These are phyloP conservation scores for Drosophila gaucha DNA, from an alignment of 2,888 invertebrate genomes.

Conservation along the genomic window DNA sequence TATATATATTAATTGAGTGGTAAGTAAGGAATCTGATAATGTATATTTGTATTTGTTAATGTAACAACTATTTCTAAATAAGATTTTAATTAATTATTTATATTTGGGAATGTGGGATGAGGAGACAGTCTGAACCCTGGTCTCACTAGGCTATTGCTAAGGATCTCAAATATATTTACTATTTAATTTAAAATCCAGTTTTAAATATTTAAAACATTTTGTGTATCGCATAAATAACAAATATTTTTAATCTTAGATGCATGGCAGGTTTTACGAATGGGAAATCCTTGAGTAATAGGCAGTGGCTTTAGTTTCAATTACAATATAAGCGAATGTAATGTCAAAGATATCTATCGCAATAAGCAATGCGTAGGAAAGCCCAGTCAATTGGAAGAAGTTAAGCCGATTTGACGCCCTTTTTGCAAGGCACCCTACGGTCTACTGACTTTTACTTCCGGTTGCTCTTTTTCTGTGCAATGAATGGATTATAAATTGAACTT, in stretches of 20 bases:
- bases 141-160: too few species aligned
- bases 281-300: not conserved
- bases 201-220: not conserved
- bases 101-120: too few species aligned
- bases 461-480: conserved; percentile 46
- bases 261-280: not conserved
- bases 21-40: too few species aligned
- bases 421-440: conserved; percentile 20
- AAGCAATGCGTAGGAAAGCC: conserved; percentile 40
- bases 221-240: not conserved
- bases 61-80: too few species aligned
- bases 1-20: too few species aligned
- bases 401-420: conserved; percentile 64
- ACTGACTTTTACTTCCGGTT: conserved; percentile 41
- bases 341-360: conserved; percentile 46
- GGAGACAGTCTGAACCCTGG: too few species aligned
- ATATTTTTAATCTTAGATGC: not conserved
- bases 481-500: conserved; percentile 59
- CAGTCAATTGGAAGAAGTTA: conserved; percentile 79
- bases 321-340: conserved; percentile 65
- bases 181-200: not conserved
- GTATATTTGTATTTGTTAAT: too few species aligned
- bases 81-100: too few species aligned
- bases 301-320: conserved; percentile 65
- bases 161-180: not conserved